Conservation (phyloP, 2,113 vertebrate species). For the Leucosticte australis region DNA sequence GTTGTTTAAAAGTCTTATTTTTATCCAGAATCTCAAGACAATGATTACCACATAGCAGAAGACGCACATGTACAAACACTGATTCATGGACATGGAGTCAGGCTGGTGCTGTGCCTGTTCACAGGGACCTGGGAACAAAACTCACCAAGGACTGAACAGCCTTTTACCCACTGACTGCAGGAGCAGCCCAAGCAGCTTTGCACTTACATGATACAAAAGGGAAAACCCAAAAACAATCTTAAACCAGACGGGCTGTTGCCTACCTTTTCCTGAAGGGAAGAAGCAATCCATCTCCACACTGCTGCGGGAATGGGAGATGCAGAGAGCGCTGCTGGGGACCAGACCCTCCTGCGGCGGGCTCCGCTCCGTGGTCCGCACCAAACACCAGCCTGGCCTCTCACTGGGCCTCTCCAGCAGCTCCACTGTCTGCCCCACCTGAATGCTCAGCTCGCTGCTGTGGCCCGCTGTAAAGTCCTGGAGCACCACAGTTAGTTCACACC, state of each 20-base stretch:
- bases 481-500: slow-evolving; percentile 94
- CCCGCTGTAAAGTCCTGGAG: slow-evolving; percentile 92
- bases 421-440: slow-evolving; percentile 94
- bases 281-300: slow-evolving; percentile 99
- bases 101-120: background rate
- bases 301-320: slow-evolving; percentile 94
- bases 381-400: slow-evolving; percentile 92
- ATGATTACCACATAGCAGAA: slow-evolving; percentile 14
- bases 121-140: slow-evolving; percentile 38
- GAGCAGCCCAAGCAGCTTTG: slow-evolving; percentile 35
- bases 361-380: slow-evolving; percentile 90
- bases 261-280: slow-evolving; percentile 96
- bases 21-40: background rate
- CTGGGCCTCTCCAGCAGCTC: slow-evolving; percentile 93
- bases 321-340: slow-evolving; percentile 91
- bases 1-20: background rate
- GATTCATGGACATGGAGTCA: slow-evolving; percentile 34
- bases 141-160: background rate
- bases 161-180: background rate
- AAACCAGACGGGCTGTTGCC: background rate
- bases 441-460: slow-evolving; percentile 87
- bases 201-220: slow-evolving; percentile 53
- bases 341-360: slow-evolving; percentile 91
- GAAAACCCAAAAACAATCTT: background rate
- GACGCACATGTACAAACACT: background rate